These are phyloP conservation scores for Hydrochoerus hydrochaeris DNA, from an alignment of 2,113 vertebrate species.

Conservation along the genomic window DNA sequence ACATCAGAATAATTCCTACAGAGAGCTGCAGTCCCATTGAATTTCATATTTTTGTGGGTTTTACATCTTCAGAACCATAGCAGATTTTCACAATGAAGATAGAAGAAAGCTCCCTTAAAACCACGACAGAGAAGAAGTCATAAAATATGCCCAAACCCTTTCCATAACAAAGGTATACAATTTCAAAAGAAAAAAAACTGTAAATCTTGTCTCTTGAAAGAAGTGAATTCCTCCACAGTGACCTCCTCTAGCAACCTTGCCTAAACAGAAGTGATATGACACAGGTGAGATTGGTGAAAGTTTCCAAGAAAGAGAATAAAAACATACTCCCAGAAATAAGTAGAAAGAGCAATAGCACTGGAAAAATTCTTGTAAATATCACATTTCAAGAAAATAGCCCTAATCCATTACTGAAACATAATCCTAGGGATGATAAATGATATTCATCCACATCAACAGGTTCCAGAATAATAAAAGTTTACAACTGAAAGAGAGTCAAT, in stretches of 20 bases:
- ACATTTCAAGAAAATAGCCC: not conserved
- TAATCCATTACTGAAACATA: not conserved
- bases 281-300: not conserved
- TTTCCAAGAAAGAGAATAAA: not conserved
- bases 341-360: not conserved
- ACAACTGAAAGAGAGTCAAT: not conserved
- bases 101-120: not conserved
- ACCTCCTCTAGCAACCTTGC: not conserved
- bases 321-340: not conserved
- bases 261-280: not conserved
- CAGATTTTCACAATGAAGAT: not conserved
- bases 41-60: not conserved
- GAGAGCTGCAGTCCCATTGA: not conserved
- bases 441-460: not conserved
- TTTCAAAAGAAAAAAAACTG: not conserved
- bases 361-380: not conserved
- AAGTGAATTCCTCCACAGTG: not conserved
- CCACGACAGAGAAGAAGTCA: not conserved
- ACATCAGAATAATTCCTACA: too few relatives aligned
- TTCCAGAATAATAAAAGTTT: not conserved
- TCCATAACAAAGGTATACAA: not conserved
- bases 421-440: not conserved
- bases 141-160: not conserved
- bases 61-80: not conserved
- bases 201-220: not conserved